These are phyloP conservation scores for Arrhamphus sclerolepis DNA, from an alignment of 2,797 vertebrate species.

Conservation along the genomic window DNA sequence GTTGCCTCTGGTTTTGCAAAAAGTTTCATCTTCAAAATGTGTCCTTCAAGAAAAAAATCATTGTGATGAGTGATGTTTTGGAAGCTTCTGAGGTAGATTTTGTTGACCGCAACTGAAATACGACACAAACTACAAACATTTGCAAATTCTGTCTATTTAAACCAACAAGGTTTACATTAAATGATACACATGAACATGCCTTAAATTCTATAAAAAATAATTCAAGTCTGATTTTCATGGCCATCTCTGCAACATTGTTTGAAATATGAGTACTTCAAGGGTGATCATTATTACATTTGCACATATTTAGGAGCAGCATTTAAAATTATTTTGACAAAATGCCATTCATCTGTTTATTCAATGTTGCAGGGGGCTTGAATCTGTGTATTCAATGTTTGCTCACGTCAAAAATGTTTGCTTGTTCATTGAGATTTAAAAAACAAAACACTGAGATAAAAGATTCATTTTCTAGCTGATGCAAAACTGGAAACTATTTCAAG, in stretches of 20 bases:
- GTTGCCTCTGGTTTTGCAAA: constrained; percentile 28
- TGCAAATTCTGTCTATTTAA: constrained; percentile 33
- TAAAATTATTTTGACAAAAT: no score
- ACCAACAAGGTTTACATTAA: constrained; percentile 21
- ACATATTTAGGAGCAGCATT: background rate
- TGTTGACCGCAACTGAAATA: constrained; percentile 48
- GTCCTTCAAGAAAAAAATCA: constrained; percentile 7
- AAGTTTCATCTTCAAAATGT: constrained; percentile 7
- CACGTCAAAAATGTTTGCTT: no score
- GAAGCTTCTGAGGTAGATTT: constrained; percentile 70
- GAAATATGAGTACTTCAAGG: constrained; percentile 3
- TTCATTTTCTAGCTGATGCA: no score
- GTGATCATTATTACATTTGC: constrained; percentile 1
- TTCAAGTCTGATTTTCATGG: constrained; percentile 3
- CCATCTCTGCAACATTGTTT: constrained; percentile 2
- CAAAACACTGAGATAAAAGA: no score
- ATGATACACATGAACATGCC: constrained; percentile 3
- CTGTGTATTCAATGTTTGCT: no score
- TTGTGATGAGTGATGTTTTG: constrained; percentile 24
- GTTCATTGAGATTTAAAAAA: no score
- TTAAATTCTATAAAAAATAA: constrained; percentile 2
- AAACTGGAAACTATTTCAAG: no score
- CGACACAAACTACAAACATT: constrained; percentile 25
- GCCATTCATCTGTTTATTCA: no score
- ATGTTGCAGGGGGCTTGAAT: no score